Base-by-base conservation (phyloP, 2,888 invertebrate genomes). In the Caenorhabditis sp. region DNA sequence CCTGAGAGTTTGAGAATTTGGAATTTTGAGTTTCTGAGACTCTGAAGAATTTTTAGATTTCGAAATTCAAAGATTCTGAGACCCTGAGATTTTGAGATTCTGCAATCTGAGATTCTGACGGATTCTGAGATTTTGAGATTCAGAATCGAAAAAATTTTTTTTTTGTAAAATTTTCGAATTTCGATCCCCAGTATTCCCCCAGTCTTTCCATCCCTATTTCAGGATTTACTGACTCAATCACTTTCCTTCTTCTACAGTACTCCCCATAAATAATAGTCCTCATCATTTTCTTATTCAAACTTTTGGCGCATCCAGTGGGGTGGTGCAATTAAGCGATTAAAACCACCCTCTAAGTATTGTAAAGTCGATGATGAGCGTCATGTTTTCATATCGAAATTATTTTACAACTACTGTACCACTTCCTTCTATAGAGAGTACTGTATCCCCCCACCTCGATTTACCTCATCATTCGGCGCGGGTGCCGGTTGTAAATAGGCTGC, bases 401-500 rank as follows among this genome's bases (percentile, higher is more conserved):
- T 26, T 54, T 76, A 68, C 76, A n/a, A 59, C 38, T 68, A 59
- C 76, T 7, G 59, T 68, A 26, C 54, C 14, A 5, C 51, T 22
- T 7, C 1, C 10, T 8, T 10, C 10, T 24, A 19, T 16, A 16
- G 44, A 16, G 66, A 12, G n/a, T n/a, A n/a, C n/a, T n/a, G n/a
- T n/a, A n/a, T n/a, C n/a, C n/a, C n/a, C n/a, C 47, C 47, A 7
- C 59, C 22, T 44, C 24, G 41, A 61, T 61, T 76, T 76, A 68
- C 61, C 76, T 58, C 56, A 66, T 75, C 66, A 68, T 59, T 61
- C 3, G n/a, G 1, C 24, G 22, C 16, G 51, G n/a, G 73, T 38
- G 56, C n/a, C 19, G 35, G 68, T 38, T 68, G 76, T 76, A 76
- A 76, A 76, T 76, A 76, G 19, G 19, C 8, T 5, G n/a, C 59